These are phyloP conservation scores for Disparrhopalites patrizii DNA, from an alignment of 2,888 invertebrate species.

Conservation along the genomic window DNA sequence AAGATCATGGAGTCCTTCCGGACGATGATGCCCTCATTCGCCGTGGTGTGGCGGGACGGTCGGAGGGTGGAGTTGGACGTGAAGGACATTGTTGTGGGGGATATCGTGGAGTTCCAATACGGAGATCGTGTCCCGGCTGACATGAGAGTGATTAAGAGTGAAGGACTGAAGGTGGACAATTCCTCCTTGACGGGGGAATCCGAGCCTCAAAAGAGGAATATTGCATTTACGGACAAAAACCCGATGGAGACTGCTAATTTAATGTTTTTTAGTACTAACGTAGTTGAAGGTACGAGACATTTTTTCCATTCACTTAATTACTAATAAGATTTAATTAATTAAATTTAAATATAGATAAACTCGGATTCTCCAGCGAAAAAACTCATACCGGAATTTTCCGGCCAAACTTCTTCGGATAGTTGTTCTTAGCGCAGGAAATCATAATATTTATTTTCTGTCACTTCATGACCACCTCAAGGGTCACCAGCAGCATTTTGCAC, in stretches of 20 bases:
- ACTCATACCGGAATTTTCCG: no score
- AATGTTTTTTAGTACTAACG: slow-evolving; percentile 59
- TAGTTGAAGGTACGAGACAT: slow-evolving; percentile 57
- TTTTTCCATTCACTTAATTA: no score
- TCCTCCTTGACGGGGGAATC: slow-evolving; percentile 23
- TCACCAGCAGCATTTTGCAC: no score
- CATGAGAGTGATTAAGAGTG: slow-evolving; percentile 20
- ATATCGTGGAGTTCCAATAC: slow-evolving; percentile 69
- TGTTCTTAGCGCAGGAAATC: no score
- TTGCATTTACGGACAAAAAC: slow-evolving; percentile 54
- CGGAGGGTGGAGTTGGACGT: slow-evolving; percentile 59
- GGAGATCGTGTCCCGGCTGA: slow-evolving; percentile 85
- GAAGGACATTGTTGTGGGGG: slow-evolving; percentile 57
- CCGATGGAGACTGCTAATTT: slow-evolving; percentile 57
- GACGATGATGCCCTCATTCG: slow-evolving; percentile 24
- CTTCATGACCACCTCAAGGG: no score
- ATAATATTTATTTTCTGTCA: no score
- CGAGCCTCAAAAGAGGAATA: slow-evolving; percentile 50
- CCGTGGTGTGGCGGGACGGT: slow-evolving; percentile 55
- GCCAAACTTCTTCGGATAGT: no score
- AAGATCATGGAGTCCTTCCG: slow-evolving; percentile 21
- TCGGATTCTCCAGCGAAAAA: no score
- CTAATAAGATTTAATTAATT: no score
- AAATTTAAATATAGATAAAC: no score
- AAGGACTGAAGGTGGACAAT: slow-evolving; percentile 26